Conservation (phyloP, 1,140 invertebrate genomes). For the Colletes gigas region DNA sequence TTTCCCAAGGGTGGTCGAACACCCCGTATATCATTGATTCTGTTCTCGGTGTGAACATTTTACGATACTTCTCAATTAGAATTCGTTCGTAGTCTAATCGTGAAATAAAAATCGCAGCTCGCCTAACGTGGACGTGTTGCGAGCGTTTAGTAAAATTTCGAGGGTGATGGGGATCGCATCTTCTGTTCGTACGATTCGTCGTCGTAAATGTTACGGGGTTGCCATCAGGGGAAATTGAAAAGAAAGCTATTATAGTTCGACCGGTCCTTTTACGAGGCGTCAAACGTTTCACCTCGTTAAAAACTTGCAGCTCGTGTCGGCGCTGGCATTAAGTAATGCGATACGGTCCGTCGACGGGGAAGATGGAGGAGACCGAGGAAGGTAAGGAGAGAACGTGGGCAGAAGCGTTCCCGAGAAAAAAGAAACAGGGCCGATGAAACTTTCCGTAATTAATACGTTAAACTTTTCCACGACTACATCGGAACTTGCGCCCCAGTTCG, state of each 20-base stretch:
- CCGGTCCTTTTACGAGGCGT: slow-evolving; percentile 61
- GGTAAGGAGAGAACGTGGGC: slow-evolving; percentile 12
- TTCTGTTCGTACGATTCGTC: slow-evolving; percentile 26
- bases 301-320: slow-evolving; percentile 60
- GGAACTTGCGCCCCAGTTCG: slow-evolving; percentile 54
- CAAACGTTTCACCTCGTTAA: slow-evolving; percentile 69
- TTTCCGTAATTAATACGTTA: slow-evolving; percentile 70
- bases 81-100: no score
- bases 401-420: slow-evolving; percentile 26
- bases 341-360: slow-evolving; percentile 58
- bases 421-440: slow-evolving; percentile 43
- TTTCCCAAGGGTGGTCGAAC: no score
- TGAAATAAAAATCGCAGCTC: no score
- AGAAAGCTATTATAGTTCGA: slow-evolving; percentile 56
- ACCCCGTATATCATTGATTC: no score
- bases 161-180: not conserved
- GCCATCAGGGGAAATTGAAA: slow-evolving; percentile 62
- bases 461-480: slow-evolving; percentile 56
- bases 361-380: slow-evolving; percentile 42
- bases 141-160: not conserved
- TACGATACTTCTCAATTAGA: no score
- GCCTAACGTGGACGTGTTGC: no score
- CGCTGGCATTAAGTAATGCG: slow-evolving; percentile 67
- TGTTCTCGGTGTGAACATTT: no score
- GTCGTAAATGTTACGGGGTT: slow-evolving; percentile 48